Percentiles rank a stretch among this genome's conserved stretches.
These are phyloP conservation scores for Metalampra italica DNA, from an alignment of 2,888 invertebrate species.

Conservation along the genomic window DNA sequence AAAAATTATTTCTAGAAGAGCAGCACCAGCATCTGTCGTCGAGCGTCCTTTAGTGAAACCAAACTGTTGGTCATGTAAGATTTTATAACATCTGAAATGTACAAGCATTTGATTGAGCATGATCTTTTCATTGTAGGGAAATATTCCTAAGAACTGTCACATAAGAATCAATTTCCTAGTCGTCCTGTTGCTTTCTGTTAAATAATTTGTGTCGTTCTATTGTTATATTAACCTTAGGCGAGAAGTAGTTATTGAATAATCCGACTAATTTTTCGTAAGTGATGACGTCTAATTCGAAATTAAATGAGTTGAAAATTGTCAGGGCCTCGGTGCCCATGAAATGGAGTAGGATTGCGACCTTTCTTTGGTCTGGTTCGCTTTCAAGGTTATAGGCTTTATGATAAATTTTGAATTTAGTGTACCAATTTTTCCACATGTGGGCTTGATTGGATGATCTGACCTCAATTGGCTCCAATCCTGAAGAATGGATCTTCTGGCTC, in stretches of 20 bases:
- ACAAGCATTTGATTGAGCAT: no score
- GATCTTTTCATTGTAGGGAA: no score
- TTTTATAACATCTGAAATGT: no score
- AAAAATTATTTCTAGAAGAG: no score
- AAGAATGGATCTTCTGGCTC: no score
- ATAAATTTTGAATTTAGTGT: neutral
- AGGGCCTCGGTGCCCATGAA: neutral
- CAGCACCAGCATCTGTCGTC: no score
- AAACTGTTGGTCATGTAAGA: no score
- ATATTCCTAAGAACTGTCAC: neutral
- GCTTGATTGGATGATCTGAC: no score
- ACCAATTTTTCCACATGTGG: neutral
- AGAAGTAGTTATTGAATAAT: slow-evolving; percentile 1
- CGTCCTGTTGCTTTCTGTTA: neutral
- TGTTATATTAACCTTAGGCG: slow-evolving; percentile 1
- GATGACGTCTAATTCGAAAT: neutral
- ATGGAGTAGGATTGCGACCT: neutral
- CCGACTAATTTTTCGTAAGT: neutral
- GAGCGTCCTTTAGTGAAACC: no score
- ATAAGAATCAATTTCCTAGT: neutral
- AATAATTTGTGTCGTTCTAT: slow-evolving; percentile 7
- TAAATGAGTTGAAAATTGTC: slow-evolving; percentile 4
- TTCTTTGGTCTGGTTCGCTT: neutral
- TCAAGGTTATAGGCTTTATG: neutral
- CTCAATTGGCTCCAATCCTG: no score